Evolutionary conservation across 2,113 vertebrate genomes (phyloP), one percentile per base, ranked within the genome.

Genomic region (Scatophagus argus): DNA sequence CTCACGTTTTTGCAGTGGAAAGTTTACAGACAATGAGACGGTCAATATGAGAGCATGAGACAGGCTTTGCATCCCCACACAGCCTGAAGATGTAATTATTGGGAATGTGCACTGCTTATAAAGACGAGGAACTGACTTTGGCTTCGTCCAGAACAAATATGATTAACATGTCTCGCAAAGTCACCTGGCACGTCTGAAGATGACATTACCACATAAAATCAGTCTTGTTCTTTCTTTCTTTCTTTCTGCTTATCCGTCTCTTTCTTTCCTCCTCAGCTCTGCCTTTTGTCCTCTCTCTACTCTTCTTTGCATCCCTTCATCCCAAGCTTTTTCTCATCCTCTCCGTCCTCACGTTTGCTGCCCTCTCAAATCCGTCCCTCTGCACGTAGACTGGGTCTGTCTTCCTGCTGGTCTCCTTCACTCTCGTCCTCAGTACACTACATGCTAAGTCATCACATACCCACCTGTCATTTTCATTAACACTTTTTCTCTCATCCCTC

Each of bases 401-500:
- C 60, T 39, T 12, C 58, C 2, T 34, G 81, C 88, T 51, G 85
- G 86, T 88, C 74, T 71, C 71, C 43, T 41, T n/a, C 36, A 19
- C 67, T 27, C 19, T 49, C 65, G 12, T 84, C 81, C 66, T 54
- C 25, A 77, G 60, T 71, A 36, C 49, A 74, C 71, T 58, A 63
- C 52, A 55, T 38, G 79, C 85, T 29, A 39, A 76, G 79, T 82
- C 85, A 77, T 88, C 83, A 74, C 69, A 89, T 27, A 34, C 66
- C 52, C 79, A 46, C 51, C 68, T 3, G 25, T 89, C 81, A 49
- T 71, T 78, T 84, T 82, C 81, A 88, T 92, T 84, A 90, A 83
- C 87, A 58, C 67, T 46, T 74, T 51, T 32, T 61, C 77, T 43
- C 65, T 63, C 73, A 1, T 67, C 67, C 64, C 58, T 72, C 41